Conservation (phyloP, 2,113 vertebrate species). For the Trinectes maculatus region DNA sequence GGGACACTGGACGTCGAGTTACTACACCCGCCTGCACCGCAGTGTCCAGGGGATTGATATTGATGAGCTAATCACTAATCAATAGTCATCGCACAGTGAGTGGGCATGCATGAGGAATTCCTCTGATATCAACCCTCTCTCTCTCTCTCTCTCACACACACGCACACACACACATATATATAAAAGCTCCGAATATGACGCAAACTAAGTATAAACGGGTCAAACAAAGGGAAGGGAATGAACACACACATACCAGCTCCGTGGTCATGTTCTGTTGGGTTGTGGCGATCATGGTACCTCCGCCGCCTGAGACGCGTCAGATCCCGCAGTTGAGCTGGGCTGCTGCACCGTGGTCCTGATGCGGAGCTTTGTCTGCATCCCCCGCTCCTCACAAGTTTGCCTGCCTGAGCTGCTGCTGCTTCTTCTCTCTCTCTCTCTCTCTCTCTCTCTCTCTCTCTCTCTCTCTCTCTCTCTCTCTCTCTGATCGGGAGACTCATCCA, state of each 20-base stretch:
- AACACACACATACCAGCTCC: slow-evolving; percentile 76
- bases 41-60: slow-evolving; percentile 39
- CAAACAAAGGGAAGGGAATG: background rate
- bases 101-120: slow-evolving; percentile 18
- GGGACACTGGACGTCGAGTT: slow-evolving; percentile 59
- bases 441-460: slow-evolving; percentile 20
- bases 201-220: slow-evolving; percentile 5
- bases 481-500: slow-evolving; percentile 1
- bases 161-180: slow-evolving; percentile 19
- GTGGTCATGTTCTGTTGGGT: slow-evolving; percentile 86
- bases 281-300: slow-evolving; percentile 82
- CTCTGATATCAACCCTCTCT: slow-evolving; percentile 11
- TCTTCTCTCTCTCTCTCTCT: slow-evolving; percentile 27
- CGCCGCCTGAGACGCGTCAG: slow-evolving; percentile 46
- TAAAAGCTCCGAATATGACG: slow-evolving; percentile 10
- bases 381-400: slow-evolving; percentile 73
- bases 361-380: slow-evolving; percentile 67
- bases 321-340: slow-evolving; percentile 43
- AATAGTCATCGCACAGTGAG: background rate
- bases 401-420: slow-evolving; percentile 3
- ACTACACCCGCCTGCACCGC: slow-evolving; percentile 42
- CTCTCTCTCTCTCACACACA: background rate
- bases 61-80: slow-evolving; percentile 20
- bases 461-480: slow-evolving; percentile 44
- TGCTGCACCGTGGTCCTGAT: slow-evolving; percentile 45